phyloP scores from a whole-genome alignment of 2,888 invertebrate species.

The Agrochola circellaris region DNA sequence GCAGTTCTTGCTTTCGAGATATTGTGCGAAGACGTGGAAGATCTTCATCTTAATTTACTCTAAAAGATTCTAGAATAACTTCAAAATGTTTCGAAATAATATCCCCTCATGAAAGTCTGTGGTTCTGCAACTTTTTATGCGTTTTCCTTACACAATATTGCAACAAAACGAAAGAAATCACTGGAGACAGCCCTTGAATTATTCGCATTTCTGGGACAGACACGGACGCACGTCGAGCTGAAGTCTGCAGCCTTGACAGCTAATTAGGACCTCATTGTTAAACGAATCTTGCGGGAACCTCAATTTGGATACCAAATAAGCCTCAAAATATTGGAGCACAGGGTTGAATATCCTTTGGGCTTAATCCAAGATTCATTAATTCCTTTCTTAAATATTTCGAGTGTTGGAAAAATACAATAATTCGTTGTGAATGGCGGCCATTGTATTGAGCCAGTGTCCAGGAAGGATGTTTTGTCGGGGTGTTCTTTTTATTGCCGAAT shows the following conservation, averaged over 20 bases:
- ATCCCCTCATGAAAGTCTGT: background rate
- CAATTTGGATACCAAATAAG: constrained; percentile 68
- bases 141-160: constrained; percentile 76
- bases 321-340: constrained; percentile 69
- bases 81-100: background rate
- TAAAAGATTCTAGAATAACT: background rate
- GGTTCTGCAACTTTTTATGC: constrained; percentile 45
- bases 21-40: background rate
- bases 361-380: constrained; percentile 83
- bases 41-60: background rate
- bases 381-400: constrained; percentile 88
- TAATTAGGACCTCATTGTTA: constrained; percentile 90
- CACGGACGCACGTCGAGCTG: constrained; percentile 77
- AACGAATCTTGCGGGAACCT: constrained; percentile 83
- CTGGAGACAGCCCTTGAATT: constrained; percentile 89
- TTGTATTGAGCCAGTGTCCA: constrained; percentile 90
- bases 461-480: constrained; percentile 89
- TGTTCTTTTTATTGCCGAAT: constrained; percentile 90
- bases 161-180: constrained; percentile 87
- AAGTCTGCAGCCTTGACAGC: constrained; percentile 88
- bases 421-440: constrained; percentile 86
- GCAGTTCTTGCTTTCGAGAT: background rate
- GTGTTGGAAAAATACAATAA: constrained; percentile 90
- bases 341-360: constrained; percentile 74
- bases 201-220: constrained; percentile 88